A percentile compares a stretch with the other conserved stretches of the same genome.
Evolutionary conservation across 2,888 invertebrate genomes (phyloP).

Genomic region (Ctena decussata): DNA sequence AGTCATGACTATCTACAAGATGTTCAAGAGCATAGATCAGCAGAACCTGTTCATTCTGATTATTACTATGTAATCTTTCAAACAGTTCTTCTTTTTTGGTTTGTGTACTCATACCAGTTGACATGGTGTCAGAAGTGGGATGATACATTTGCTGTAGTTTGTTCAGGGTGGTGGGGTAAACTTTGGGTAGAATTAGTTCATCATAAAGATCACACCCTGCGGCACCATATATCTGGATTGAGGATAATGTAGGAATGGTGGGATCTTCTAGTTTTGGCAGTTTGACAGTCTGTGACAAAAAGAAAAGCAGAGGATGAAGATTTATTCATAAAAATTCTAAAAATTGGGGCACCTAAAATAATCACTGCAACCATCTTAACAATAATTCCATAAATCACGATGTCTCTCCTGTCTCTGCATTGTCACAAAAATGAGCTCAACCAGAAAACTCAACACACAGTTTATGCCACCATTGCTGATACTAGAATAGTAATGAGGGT

Average conservation of each 20-base stretch:
- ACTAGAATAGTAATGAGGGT: too few relatives aligned
- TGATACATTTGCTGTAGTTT: background rate
- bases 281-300: background rate
- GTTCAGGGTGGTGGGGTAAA: background rate
- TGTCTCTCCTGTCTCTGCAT: too few relatives aligned
- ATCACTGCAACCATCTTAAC: too few relatives aligned
- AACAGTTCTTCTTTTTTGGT: background rate
- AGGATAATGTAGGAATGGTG: background rate
- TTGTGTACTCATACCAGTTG: background rate
- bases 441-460: too few relatives aligned
- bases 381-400: too few relatives aligned
- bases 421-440: too few relatives aligned
- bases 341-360: too few relatives aligned
- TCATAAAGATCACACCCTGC: background rate
- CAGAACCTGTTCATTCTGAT: background rate
- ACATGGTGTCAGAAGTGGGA: background rate
- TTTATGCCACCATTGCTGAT: too few relatives aligned
- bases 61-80: background rate
- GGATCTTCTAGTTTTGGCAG: background rate
- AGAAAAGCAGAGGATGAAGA: too few relatives aligned
- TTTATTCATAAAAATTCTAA: too few relatives aligned
- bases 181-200: background rate
- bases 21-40: conserved; percentile 9
- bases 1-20: background rate
- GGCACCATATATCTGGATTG: background rate